A percentile compares a stretch with the other conserved stretches of the same genome.
Conservation (phyloP, 2,113 vertebrate genomes). For the Rostratula benghalensis region DNA sequence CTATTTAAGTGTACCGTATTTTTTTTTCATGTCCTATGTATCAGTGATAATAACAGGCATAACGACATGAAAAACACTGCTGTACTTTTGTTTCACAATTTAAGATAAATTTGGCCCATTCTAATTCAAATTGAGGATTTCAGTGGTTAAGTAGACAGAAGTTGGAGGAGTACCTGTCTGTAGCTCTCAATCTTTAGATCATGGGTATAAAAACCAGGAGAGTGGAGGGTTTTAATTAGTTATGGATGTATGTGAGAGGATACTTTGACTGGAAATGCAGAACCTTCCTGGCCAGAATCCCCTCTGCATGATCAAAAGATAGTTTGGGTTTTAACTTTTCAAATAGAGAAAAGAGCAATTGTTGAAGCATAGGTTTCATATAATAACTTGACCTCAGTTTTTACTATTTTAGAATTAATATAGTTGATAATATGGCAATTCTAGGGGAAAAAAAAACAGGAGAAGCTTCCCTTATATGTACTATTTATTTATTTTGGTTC, state of each 20-base stretch:
- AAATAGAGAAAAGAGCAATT: not conserved
- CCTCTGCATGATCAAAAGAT: not conserved
- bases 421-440: not conserved
- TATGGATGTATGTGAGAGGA: not conserved
- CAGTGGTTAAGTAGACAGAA: not conserved
- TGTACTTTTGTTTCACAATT: not conserved
- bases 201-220: not conserved
- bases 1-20: not conserved
- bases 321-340: not conserved
- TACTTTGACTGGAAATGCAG: not conserved
- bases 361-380: not conserved
- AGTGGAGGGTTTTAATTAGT: not conserved
- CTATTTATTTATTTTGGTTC: not conserved
- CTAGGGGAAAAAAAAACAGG: too few species aligned
- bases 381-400: not conserved
- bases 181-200: not conserved
- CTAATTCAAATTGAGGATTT: not conserved
- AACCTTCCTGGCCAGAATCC: not conserved
- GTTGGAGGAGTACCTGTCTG: not conserved
- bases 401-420: not conserved
- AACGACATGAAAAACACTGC: not conserved
- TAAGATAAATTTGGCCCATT: not conserved
- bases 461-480: too few species aligned
- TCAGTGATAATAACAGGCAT: not conserved
- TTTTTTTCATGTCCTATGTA: not conserved